Conservation (phyloP, 2,888 invertebrate genomes). For the Pinctada fucata region DNA sequence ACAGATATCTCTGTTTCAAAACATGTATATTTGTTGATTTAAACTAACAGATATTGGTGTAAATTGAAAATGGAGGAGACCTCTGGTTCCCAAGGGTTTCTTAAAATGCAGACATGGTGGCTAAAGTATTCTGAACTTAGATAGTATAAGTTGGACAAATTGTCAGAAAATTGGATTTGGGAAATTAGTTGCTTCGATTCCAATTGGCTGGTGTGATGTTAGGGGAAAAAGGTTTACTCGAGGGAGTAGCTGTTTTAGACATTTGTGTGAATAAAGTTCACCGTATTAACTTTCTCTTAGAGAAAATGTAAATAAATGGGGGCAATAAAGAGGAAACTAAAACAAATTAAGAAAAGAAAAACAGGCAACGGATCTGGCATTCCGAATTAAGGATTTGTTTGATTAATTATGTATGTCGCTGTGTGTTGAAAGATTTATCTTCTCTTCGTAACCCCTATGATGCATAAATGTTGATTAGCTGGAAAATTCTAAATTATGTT, state of each 20-base stretch:
- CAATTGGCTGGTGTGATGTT: neutral
- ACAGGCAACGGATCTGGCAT: neutral
- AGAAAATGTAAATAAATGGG: neutral
- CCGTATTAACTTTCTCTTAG: neutral
- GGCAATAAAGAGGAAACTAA: neutral
- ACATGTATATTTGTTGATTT: neutral
- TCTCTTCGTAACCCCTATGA: too few relatives aligned
- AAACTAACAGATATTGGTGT: neutral
- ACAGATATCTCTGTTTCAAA: neutral
- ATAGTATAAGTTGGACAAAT: neutral
- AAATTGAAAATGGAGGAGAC: conserved; percentile 3
- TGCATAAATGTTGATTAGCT: too few relatives aligned
- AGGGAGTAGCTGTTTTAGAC: neutral
- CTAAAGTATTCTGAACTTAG: neutral
- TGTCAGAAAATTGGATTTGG: neutral
- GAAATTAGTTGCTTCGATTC: conserved; percentile 4
- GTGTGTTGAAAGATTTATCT: too few relatives aligned
- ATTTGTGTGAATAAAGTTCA: neutral
- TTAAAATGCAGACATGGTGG: neutral
- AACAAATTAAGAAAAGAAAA: neutral
- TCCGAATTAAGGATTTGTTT: too few relatives aligned
- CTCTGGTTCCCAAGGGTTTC: neutral
- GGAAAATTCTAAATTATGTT: too few relatives aligned
- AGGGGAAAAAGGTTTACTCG: neutral
- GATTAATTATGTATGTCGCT: too few relatives aligned